A percentile compares a stretch with the other conserved stretches of the same genome.
Evolutionary conservation across 2,888 invertebrate genomes (phyloP).

Genomic region (Selenia dentaria): DNA sequence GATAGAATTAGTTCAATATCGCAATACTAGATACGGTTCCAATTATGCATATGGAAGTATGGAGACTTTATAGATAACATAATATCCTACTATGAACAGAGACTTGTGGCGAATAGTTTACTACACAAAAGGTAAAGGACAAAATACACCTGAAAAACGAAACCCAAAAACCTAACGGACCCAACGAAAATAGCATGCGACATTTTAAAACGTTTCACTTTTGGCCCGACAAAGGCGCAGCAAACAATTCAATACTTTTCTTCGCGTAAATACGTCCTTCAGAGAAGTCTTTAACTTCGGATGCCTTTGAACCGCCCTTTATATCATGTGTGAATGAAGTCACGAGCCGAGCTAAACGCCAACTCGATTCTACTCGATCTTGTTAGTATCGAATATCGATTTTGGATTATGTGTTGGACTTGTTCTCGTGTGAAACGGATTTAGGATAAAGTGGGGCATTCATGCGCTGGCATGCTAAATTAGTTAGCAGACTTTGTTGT

Average conservation of each 20-base stretch:
- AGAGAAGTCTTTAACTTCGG: conserved; percentile 4
- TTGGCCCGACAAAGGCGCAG: conserved; percentile 12
- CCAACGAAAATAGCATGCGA: conserved; percentile 5
- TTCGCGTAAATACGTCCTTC: conserved; percentile 19
- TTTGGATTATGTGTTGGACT: conserved; percentile 41
- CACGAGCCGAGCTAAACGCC: conserved; percentile 68
- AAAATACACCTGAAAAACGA: no score
- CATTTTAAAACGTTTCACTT: conserved; percentile 20
- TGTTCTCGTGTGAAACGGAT: conserved; percentile 20
- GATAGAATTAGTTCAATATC: no score
- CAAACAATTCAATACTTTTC: conserved; percentile 21
- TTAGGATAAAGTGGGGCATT: conserved; percentile 14
- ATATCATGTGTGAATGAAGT: conserved; percentile 64
- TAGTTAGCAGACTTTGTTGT: background rate
- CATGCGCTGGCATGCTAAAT: conserved; percentile 5
- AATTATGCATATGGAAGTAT: no score
- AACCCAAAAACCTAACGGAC: background rate
- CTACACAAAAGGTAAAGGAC: no score
- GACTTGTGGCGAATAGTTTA: no score
- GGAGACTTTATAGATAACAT: no score
- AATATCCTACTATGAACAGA: no score
- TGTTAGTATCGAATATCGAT: conserved; percentile 51
- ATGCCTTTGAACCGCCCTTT: conserved; percentile 36
- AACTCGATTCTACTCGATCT: conserved; percentile 62
- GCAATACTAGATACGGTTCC: no score